Conservation (phyloP, 2,797 vertebrate species). For the Antennarius maculatus region DNA sequence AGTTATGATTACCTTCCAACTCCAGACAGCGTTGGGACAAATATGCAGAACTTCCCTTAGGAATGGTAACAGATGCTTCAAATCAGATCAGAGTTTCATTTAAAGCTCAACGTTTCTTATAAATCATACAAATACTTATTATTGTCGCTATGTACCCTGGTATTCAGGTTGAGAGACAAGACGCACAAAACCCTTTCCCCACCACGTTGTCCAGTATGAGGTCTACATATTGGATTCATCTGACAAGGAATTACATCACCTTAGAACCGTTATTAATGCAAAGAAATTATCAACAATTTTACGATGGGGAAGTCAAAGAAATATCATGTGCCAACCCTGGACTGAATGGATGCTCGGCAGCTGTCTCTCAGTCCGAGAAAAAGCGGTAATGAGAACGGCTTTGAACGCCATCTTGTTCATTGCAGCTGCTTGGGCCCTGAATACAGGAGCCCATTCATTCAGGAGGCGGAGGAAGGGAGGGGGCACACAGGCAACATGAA, state of each 20-base stretch:
- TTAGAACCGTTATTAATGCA: slow-evolving; percentile 10
- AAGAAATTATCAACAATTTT: slow-evolving; percentile 27
- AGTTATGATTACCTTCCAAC: too few species aligned
- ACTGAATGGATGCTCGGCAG: slow-evolving; percentile 69
- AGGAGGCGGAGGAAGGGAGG: slow-evolving; percentile 57
- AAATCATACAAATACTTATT: slow-evolving; percentile 3
- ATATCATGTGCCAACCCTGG: slow-evolving; percentile 48
- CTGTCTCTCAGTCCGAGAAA: slow-evolving; percentile 71
- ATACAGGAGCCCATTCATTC: slow-evolving; percentile 93
- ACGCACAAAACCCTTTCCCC: slow-evolving; percentile 49
- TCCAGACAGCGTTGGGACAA: not conserved
- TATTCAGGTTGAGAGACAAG: slow-evolving; percentile 35
- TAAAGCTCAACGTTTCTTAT: not conserved
- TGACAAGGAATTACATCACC: slow-evolving; percentile 1
- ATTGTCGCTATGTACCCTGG: slow-evolving; percentile 4
- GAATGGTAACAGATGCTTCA: slow-evolving; percentile 10
- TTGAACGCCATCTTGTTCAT: slow-evolving; percentile 97
- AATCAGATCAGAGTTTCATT: not conserved
- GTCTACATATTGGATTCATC: slow-evolving; percentile 28
- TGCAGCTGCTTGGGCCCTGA: slow-evolving; percentile 91
- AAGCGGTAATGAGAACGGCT: slow-evolving; percentile 80
- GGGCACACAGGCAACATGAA: slow-evolving; percentile 69
- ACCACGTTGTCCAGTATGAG: slow-evolving; percentile 66
- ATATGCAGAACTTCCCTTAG: not conserved
- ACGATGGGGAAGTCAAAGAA: slow-evolving; percentile 33